A percentile compares a stretch with the other conserved stretches of the same genome.
These are phyloP conservation scores for Microtus montanus DNA, from an alignment of 2,113 vertebrate genomes.

Conservation along the genomic window DNA sequence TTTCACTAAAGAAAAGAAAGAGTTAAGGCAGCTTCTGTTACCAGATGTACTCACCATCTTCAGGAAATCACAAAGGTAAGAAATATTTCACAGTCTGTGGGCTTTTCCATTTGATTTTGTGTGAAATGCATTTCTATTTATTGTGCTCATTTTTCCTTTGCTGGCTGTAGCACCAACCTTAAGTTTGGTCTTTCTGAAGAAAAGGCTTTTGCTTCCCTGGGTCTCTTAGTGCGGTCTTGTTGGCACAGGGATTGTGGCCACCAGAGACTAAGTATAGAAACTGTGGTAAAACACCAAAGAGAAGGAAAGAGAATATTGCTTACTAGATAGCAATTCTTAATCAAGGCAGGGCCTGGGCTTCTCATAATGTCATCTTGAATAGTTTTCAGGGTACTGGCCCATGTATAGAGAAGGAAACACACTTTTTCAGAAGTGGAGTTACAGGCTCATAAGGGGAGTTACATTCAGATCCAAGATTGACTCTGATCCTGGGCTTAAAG, in stretches of 20 bases:
- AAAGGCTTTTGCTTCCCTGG: background rate
- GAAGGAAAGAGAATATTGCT: background rate
- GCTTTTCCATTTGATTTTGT: background rate
- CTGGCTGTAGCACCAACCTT: background rate
- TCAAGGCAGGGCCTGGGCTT: background rate
- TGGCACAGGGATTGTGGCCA: background rate
- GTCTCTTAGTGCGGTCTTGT: background rate
- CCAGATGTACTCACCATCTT: background rate
- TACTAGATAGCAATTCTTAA: background rate
- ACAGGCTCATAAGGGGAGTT: background rate
- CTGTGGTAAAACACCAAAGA: background rate
- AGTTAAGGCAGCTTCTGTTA: background rate
- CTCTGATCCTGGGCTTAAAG: background rate
- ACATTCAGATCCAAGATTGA: conserved; percentile 9
- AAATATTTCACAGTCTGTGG: background rate
- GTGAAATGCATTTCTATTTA: background rate
- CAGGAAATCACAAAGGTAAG: background rate
- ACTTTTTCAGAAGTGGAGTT: background rate
- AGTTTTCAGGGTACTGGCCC: background rate
- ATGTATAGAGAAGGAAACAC: background rate
- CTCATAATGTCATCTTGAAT: background rate
- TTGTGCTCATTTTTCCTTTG: background rate
- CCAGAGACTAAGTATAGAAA: background rate
- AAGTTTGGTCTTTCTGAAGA: background rate
- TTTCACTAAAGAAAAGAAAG: background rate